A percentile compares a stretch with the other conserved stretches of the same genome.
phyloP scores from a whole-genome alignment of 2,888 invertebrate species.

The Ophonus ardosiacus region DNA sequence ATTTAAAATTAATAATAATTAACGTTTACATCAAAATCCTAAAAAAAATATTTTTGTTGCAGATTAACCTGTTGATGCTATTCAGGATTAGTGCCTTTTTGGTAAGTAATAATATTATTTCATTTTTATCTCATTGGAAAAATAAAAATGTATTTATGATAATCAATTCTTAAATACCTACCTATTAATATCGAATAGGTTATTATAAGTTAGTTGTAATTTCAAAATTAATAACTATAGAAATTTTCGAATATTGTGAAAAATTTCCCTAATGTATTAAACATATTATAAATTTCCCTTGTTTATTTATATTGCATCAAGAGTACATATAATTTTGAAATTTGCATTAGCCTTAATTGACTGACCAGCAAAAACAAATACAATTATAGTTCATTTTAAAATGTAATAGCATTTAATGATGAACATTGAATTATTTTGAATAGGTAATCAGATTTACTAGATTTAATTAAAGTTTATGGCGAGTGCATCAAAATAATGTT shows the following conservation, averaged over 20 bases:
- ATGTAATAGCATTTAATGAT: neutral
- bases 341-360: neutral
- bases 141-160: too few relatives aligned
- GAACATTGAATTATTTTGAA: slow-evolving; percentile 16
- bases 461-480: neutral
- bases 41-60: too few relatives aligned
- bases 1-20: too few relatives aligned
- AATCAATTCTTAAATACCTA: too few relatives aligned
- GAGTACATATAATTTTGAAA: neutral
- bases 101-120: too few relatives aligned
- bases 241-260: neutral
- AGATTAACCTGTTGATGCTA: too few relatives aligned
- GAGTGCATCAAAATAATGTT: neutral
- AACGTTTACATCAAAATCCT: too few relatives aligned
- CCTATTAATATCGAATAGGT: too few relatives aligned
- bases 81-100: too few relatives aligned
- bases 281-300: neutral
- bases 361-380: slow-evolving; percentile 33
- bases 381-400: slow-evolving; percentile 29
- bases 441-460: slow-evolving; percentile 25
- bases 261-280: neutral
- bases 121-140: too few relatives aligned
- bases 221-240: too few relatives aligned
- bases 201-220: too few relatives aligned
- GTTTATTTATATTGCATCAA: neutral